Base-by-base conservation (phyloP, 2,888 invertebrate species). In the Schizaphis graminum region DNA sequence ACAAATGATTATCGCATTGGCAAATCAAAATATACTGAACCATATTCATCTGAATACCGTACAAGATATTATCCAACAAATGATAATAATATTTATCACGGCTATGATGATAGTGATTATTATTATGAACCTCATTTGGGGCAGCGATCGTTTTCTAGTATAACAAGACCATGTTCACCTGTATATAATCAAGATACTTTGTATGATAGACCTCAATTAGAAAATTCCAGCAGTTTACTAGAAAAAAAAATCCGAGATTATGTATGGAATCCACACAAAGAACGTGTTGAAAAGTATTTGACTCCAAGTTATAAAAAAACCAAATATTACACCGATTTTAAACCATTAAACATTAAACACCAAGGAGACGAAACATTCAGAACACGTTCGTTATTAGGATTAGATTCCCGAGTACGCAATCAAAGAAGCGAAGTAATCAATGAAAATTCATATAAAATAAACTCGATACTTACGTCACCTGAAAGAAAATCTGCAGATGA, bases 191-290 rank as follows among this genome's bases (percentile, higher is more conserved):
- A 84, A 35, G 57, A 92, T 92, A n/a, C 24, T 47, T 86, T 35
- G 8, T 87, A 47, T 35, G 26, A 61, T 41, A 87, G 13, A 67
- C 35, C n/a, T 87, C 24, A 28, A 49, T 67, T 49, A 26, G 49
- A 49, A 49, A 92, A 92, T 35, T 5, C 49, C 21, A 49, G 53
- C 1, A 88, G 41, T 53, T 91, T 94, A 41, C 57, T 94, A 0
- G 94, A 94, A 86, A 94, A 91, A 86, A 90, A 89, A 61, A 94
- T 94, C 8, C 47, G 90, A 61, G 94, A 94, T 67, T 94, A 94
- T 49, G 90, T 94, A 28, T 91, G 90, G 89, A 93, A 93, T 84
- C 77, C 92, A 11, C 67, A 53, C 7, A 41, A 61, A 49, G 61
- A 87, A 35, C 87, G 35, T 0, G 49, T 44, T 11, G 88, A 53